These are phyloP conservation scores for Erpornis zantholeuca DNA, from an alignment of 2,113 vertebrate species.

Conservation along the genomic window DNA sequence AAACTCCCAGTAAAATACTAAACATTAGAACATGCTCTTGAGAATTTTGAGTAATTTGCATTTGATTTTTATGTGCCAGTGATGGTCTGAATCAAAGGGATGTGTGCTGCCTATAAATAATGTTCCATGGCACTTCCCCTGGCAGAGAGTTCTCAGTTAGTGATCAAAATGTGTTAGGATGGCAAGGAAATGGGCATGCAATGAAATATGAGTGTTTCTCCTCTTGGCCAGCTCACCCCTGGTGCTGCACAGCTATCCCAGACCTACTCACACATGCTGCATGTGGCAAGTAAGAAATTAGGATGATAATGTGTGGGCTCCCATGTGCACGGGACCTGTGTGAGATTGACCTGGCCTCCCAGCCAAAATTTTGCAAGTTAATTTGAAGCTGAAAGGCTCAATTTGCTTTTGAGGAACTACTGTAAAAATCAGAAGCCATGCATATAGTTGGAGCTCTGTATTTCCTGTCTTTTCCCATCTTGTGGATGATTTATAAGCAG, in stretches of 20 bases:
- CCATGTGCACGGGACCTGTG: fast-evolving
- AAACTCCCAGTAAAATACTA: not conserved
- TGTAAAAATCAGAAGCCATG: not conserved
- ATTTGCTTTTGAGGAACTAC: not conserved
- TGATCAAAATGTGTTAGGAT: not conserved
- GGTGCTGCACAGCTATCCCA: not conserved
- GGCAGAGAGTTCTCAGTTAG: not conserved
- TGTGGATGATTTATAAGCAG: not conserved
- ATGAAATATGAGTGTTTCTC: not conserved
- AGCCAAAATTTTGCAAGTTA: not conserved
- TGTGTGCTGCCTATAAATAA: not conserved
- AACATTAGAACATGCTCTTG: not conserved
- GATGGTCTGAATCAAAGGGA: not conserved
- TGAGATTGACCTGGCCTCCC: not conserved
- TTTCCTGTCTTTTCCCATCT: not conserved
- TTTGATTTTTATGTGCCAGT: fast-evolving
- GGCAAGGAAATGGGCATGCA: not conserved
- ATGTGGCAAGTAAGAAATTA: not conserved
- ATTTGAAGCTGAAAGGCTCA: not conserved
- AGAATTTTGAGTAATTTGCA: not conserved
- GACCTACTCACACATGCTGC: not conserved
- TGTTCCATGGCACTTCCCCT: not conserved
- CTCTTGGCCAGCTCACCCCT: not conserved
- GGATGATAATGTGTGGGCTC: not conserved
- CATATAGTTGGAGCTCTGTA: not conserved